Conservation (phyloP, 2,113 vertebrate species). For the Apus apus region DNA sequence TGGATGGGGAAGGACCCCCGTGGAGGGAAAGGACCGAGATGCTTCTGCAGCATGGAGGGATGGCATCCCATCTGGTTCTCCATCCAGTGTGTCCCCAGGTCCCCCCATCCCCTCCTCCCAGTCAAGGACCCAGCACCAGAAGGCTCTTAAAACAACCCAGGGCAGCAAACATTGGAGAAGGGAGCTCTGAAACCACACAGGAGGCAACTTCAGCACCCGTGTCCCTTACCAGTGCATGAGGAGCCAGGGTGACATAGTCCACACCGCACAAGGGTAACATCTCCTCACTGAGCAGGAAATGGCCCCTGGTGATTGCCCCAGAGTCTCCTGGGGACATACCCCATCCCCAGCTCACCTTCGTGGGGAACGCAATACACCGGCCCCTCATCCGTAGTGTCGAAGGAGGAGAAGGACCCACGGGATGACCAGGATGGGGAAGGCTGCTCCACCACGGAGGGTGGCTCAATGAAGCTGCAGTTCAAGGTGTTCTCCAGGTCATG, state of each 20-base stretch:
- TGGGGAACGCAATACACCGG: slow-evolving; percentile 94
- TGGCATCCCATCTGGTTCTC: fast-evolving
- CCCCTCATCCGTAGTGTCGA: slow-evolving; percentile 93
- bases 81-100: neutral
- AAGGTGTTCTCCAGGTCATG: slow-evolving; percentile 95
- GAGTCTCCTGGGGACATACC: neutral
- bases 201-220: neutral
- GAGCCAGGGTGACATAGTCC: fast-evolving
- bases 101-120: neutral
- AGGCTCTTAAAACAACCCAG: neutral
- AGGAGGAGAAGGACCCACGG: slow-evolving; percentile 95
- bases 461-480: slow-evolving; percentile 97
- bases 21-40: neutral
- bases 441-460: slow-evolving; percentile 89
- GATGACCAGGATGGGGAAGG: slow-evolving; percentile 96
- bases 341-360: slow-evolving; percentile 82
- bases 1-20: neutral
- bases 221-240: neutral
- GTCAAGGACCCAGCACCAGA: neutral
- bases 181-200: neutral
- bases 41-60: fast-evolving
- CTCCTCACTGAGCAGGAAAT: neutral
- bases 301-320: fast-evolving
- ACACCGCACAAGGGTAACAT: fast-evolving
- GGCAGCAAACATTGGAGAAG: neutral